Conservation (phyloP, 2,797 vertebrate genomes). For the Platalea minor region DNA sequence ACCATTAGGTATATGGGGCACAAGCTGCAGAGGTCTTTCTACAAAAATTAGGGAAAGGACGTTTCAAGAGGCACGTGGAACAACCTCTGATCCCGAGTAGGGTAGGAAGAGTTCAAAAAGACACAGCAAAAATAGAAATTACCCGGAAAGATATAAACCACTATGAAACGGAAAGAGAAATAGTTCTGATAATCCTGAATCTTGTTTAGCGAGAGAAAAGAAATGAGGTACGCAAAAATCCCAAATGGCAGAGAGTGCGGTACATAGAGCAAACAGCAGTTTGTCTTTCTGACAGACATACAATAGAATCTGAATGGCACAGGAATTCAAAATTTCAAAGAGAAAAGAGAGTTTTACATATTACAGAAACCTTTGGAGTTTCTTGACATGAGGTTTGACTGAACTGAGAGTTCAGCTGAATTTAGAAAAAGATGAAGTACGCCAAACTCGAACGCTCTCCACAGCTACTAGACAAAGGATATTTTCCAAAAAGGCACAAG, state of each 20-base stretch:
- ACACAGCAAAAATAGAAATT: not conserved
- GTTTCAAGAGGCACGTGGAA: not conserved
- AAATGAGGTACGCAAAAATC: not conserved
- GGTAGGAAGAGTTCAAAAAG: not conserved
- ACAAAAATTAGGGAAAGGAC: not conserved
- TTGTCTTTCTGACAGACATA: not conserved
- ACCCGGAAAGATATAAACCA: not conserved
- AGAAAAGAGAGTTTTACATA: not conserved
- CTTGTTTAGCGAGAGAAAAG: not conserved
- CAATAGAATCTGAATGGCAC: not conserved
- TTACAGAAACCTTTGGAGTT: not conserved
- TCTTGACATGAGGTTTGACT: not conserved
- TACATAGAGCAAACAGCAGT: not conserved
- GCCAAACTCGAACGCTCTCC: not conserved
- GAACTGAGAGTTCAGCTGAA: not conserved
- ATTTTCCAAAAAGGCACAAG: not conserved
- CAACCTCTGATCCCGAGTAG: not conserved
- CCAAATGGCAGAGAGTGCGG: not conserved
- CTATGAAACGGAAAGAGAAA: not conserved
- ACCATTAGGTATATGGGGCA: not conserved
- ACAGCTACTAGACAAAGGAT: not conserved
- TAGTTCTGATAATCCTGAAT: not conserved
- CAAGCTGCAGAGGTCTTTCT: not conserved
- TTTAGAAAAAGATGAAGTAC: not conserved
- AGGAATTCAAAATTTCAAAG: not conserved